These are phyloP conservation scores for Indicator maculatus DNA, from an alignment of 2,113 vertebrate species.

Conservation along the genomic window DNA sequence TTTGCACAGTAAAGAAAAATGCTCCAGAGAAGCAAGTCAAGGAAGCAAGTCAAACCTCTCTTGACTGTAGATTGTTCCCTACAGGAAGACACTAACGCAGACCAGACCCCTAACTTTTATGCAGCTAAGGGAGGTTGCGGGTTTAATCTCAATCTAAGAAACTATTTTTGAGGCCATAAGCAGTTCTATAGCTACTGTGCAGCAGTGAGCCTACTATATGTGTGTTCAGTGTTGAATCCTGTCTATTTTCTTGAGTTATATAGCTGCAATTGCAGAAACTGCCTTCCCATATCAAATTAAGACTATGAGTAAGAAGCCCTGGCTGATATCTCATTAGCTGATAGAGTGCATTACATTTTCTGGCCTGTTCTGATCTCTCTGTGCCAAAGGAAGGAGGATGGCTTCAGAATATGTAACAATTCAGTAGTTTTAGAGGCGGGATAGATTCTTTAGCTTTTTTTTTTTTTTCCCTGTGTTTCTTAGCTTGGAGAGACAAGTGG, in stretches of 20 bases:
- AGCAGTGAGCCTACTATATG: not conserved
- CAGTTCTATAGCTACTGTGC: not conserved
- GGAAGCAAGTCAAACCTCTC: not conserved
- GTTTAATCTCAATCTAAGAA: not conserved
- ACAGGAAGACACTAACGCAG: not conserved
- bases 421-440: not conserved
- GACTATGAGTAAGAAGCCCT: not conserved
- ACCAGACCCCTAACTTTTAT: not conserved
- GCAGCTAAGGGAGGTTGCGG: not conserved
- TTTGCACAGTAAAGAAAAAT: not conserved
- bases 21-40: not conserved
- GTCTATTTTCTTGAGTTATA: not conserved
- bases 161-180: not conserved
- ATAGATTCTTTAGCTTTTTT: not conserved
- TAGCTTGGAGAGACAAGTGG: not conserved
- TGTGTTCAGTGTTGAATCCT: not conserved
- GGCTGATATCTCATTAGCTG: constrained; percentile 1
- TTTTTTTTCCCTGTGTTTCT: not conserved
- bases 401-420: not conserved
- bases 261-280: not conserved
- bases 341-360: not conserved
- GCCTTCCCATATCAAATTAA: not conserved
- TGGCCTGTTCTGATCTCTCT: not conserved
- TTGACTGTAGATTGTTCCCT: not conserved
- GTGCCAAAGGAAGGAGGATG: not conserved